Base-by-base conservation (phyloP, 2,888 invertebrate genomes). In the Agonopterix heracliana region DNA sequence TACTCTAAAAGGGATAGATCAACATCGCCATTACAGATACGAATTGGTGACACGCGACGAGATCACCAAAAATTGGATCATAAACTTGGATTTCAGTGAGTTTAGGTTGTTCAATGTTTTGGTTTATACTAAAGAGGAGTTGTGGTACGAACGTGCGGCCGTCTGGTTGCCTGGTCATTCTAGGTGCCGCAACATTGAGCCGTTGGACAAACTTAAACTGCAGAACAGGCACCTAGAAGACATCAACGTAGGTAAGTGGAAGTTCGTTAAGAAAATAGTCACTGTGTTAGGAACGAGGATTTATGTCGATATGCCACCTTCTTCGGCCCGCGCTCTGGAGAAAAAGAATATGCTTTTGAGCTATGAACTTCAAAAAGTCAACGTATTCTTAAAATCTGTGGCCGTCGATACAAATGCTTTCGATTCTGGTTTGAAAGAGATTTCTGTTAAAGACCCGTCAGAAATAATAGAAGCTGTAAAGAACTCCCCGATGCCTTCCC, bases 91-190 rank as follows among this genome's bases (percentile, higher is more conserved):
- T 68, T 86, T 82, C 57, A 68, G 66, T 14, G 62, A 66, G 1
- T 79, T 83, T 35, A 51, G 51, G 11, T 54, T 62, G 10, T 84
- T 82, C 56, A 70, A 76, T 51, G 74, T 84, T 1, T 57, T 86
- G 9, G 78, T 82, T 10, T 86, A 84, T 55, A 80, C 78, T 0
- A 75, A 78, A 36, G 85, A 87, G 54, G 80, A 87, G 58, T 52
- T 85, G 51, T 85, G 82, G 84, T 84, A 77, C 56, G 84, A 87
- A 54, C 72, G 87, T 1, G 86, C 82, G 0, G 85, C 85, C 3
- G 71, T 88, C 26, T 86, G 85, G 84, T 64, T 88, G 14, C 86
- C 84, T 1, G 83, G 82, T 7, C 83, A 85, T 64, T 79, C 81
- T 47, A 73, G 69, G 56, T 67, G 61, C 50, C 65, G 68, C 26